Conservation (phyloP, 2,888 invertebrate species). For the Drosophila hamatofila region DNA sequence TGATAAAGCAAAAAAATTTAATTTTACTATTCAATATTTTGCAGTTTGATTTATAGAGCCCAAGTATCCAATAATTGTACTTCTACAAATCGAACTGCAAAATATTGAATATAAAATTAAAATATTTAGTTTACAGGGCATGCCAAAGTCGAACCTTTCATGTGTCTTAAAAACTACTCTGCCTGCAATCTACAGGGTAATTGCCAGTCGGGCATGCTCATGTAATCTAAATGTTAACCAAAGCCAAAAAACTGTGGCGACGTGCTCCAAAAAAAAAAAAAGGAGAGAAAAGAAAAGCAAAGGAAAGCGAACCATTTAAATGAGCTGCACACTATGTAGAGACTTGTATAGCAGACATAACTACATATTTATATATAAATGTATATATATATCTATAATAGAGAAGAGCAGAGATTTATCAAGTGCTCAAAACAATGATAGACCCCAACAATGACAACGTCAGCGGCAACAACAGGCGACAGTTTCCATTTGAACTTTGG, state of each 20-base stretch:
- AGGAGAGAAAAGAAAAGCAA: not conserved
- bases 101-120: no score
- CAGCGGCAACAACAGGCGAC: conserved; percentile 30
- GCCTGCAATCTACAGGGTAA: not conserved
- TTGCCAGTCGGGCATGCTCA: not conserved
- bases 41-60: not conserved
- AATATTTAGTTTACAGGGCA: not conserved
- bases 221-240: not conserved
- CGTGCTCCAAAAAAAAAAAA: conserved; percentile 4
- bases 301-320: conserved; percentile 45
- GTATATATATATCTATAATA: not conserved
- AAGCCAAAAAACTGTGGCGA: conserved; percentile 13
- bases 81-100: no score
- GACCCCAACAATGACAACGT: conserved; percentile 37
- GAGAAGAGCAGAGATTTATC: conserved; percentile 41
- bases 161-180: not conserved
- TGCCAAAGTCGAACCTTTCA: fast-evolving
- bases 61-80: no score
- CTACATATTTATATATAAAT: not conserved
- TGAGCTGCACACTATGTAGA: conserved; percentile 34
- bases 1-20: no score
- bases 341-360: not conserved
- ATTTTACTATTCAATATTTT: no score
- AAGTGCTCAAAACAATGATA: conserved; percentile 44
- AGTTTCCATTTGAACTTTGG: conserved; percentile 43